Evolutionary conservation across 2,113 vertebrate genomes (phyloP).

Genomic region (Scatophagus argus): DNA sequence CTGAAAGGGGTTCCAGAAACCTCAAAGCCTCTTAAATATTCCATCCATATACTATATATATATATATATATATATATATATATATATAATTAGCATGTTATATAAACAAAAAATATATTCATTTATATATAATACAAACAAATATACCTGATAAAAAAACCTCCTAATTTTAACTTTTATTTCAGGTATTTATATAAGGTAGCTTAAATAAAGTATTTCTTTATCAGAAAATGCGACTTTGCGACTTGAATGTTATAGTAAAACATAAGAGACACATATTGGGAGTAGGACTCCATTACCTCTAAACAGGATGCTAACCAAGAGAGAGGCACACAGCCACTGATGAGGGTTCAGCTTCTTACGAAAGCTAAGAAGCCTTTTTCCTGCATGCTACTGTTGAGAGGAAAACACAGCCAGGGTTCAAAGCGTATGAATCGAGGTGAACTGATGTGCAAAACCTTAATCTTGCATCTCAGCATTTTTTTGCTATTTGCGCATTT

Average conservation of each 20-base stretch:
- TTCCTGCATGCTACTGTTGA: background rate
- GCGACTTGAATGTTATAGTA: background rate
- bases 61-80: too few relatives aligned
- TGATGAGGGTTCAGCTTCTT: slow-evolving; percentile 19
- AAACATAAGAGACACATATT: background rate
- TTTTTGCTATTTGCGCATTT: background rate
- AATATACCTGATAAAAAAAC: background rate
- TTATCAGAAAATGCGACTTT: background rate
- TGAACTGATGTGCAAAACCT: background rate
- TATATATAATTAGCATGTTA: too few relatives aligned
- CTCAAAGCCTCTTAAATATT: background rate
- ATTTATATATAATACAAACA: background rate
- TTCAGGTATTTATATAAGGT: too few relatives aligned
- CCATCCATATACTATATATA: too few relatives aligned
- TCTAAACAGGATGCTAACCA: background rate
- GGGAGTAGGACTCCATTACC: background rate
- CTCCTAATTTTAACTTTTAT: background rate
- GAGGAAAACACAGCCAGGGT: background rate
- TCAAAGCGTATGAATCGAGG: slow-evolving; percentile 16
- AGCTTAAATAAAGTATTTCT: too few relatives aligned
- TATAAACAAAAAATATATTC: too few relatives aligned
- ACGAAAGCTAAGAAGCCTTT: slow-evolving; percentile 23
- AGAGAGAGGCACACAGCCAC: background rate
- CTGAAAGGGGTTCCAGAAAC: background rate
- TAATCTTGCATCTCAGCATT: slow-evolving; percentile 7